Conservation (phyloP, 2,113 vertebrate species). For the Myotis brandtii region DNA sequence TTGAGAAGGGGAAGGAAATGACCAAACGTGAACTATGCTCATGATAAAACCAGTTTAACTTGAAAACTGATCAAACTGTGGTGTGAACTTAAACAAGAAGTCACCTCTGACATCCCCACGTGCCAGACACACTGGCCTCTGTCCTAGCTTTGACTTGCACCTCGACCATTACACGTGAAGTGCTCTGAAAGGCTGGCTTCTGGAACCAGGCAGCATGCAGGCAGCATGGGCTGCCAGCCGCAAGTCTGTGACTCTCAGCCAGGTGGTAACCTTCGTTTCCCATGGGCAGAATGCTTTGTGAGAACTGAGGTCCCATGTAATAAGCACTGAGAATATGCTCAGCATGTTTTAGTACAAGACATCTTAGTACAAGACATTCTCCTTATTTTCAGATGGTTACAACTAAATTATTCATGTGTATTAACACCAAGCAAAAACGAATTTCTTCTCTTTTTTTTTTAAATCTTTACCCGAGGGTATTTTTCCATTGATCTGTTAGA, state of each 20-base stretch:
- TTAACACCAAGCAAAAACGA: background rate
- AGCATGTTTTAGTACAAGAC: background rate
- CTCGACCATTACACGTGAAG: background rate
- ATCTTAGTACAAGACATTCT: background rate
- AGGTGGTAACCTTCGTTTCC: background rate
- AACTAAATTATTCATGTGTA: background rate
- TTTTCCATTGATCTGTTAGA: too few species aligned
- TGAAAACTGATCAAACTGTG: background rate
- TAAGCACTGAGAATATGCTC: background rate
- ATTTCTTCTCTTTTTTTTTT: too few species aligned
- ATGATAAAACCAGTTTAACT: background rate
- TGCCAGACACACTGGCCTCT: background rate
- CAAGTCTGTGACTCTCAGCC: background rate
- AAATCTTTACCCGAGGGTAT: too few species aligned
- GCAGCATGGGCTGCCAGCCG: too few species aligned
- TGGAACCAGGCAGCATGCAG: background rate
- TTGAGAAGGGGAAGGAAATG: background rate
- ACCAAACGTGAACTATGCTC: background rate
- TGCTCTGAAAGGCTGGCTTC: background rate
- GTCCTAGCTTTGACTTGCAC: background rate
- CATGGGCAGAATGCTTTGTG: constrained; percentile 23
- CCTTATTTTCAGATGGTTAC: background rate
- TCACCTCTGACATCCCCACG: background rate
- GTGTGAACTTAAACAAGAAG: background rate
- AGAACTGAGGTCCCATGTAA: background rate